Percentiles rank a stretch among this genome's conserved stretches.
phyloP scores from a whole-genome alignment of 2,113 vertebrate genomes.

The Dicerorhinus sumatrensis region DNA sequence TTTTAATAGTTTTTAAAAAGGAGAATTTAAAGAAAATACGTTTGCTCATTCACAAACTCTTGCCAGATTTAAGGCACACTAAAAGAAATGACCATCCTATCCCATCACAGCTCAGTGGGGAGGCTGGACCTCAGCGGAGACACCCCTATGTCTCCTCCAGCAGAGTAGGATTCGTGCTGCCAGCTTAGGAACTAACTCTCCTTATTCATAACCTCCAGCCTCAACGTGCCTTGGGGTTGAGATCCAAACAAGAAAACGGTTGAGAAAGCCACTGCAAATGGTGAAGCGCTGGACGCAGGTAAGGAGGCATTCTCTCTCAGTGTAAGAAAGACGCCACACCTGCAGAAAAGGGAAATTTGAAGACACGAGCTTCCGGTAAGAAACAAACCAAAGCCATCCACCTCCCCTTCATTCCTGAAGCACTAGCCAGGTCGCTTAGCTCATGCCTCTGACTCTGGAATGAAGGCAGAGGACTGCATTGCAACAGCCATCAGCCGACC shows the following conservation, averaged over 20 bases:
- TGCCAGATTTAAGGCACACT: neutral
- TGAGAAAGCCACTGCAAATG: neutral
- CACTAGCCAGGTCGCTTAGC: neutral
- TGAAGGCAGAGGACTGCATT: accelerated
- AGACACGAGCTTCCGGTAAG: neutral
- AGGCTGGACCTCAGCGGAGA: neutral
- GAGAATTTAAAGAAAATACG: neutral
- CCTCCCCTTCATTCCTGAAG: neutral
- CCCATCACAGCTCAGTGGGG: neutral
- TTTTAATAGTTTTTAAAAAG: neutral
- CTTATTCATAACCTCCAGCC: neutral
- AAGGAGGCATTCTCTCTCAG: too few species aligned
- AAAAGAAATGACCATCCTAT: neutral
- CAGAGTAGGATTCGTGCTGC: neutral
- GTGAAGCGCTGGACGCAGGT: neutral
- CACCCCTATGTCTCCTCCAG: neutral
- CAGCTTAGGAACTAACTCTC: neutral
- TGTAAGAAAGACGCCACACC: neutral
- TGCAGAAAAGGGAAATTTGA: neutral
- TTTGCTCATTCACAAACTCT: neutral
- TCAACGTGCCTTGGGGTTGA: accelerated
- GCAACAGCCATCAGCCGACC: neutral
- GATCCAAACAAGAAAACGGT: neutral
- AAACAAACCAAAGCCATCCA: neutral
- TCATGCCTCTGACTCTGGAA: neutral